These are phyloP conservation scores for Cydia fagiglandana DNA, from an alignment of 1,140 invertebrate species.

Conservation along the genomic window DNA sequence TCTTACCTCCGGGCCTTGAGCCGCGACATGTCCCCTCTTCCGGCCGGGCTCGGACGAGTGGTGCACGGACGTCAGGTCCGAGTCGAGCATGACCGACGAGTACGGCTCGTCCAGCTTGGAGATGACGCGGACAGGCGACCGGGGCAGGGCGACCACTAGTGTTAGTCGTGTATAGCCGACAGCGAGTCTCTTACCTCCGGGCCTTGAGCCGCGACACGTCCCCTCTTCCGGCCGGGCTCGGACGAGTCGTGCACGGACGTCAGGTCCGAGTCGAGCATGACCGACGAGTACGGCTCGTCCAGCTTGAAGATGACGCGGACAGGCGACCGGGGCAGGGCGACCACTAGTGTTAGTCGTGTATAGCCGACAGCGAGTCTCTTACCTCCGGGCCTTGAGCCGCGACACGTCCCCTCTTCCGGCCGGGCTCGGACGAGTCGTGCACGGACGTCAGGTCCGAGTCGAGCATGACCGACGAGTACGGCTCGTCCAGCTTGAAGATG, in stretches of 20 bases:
- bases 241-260: constrained; percentile 42
- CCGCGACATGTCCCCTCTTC: constrained; percentile 56
- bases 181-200: constrained; percentile 20
- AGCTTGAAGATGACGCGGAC: constrained; percentile 51
- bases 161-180: neutral
- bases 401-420: constrained; percentile 51
- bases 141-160: constrained; percentile 6
- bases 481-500: constrained; percentile 49
- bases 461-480: constrained; percentile 35
- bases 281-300: constrained; percentile 38
- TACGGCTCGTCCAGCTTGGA: constrained; percentile 47
- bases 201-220: constrained; percentile 45
- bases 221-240: constrained; percentile 46
- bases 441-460: constrained; percentile 48
- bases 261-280: constrained; percentile 46
- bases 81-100: constrained; percentile 39
- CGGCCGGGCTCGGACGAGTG: constrained; percentile 35
- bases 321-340: constrained; percentile 44
- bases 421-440: constrained; percentile 38
- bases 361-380: too few relatives aligned
- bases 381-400: constrained; percentile 39
- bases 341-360: constrained; percentile 66
- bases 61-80: constrained; percentile 48
- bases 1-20: constrained; percentile 27
- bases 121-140: constrained; percentile 48